phyloP scores from a whole-genome alignment of 2,113 vertebrate species.

The Ifrita kowaldi region DNA sequence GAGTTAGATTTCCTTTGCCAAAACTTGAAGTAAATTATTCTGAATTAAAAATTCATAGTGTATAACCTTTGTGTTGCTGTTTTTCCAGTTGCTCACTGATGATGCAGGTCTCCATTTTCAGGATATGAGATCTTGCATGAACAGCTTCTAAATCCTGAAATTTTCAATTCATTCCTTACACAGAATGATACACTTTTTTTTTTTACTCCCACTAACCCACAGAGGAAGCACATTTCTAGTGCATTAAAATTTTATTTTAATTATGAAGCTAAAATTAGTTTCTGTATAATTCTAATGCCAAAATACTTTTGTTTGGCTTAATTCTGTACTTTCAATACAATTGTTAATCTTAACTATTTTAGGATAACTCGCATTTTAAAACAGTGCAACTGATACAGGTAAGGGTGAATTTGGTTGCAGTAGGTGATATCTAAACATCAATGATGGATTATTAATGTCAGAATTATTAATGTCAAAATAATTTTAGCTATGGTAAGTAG shows the following conservation, averaged over 20 bases:
- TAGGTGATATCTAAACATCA: not conserved
- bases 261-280: not conserved
- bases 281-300: not conserved
- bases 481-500: not conserved
- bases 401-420: not conserved
- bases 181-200: not conserved
- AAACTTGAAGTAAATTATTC: not conserved
- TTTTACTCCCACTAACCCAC: not conserved
- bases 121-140: not conserved
- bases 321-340: not conserved
- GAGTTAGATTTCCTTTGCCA: not conserved
- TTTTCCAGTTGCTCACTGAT: not conserved
- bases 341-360: not conserved
- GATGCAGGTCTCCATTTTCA: not conserved
- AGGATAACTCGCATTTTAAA: not conserved
- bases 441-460: not conserved
- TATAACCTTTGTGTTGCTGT: not conserved
- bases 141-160: not conserved
- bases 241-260: not conserved
- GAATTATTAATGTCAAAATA: not conserved
- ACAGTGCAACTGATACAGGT: not conserved
- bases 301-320: not conserved
- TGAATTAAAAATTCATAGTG: not conserved
- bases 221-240: not conserved
- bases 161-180: not conserved